Base-by-base conservation (phyloP, 2,113 vertebrate genomes). In the Geococcyx californianus region DNA sequence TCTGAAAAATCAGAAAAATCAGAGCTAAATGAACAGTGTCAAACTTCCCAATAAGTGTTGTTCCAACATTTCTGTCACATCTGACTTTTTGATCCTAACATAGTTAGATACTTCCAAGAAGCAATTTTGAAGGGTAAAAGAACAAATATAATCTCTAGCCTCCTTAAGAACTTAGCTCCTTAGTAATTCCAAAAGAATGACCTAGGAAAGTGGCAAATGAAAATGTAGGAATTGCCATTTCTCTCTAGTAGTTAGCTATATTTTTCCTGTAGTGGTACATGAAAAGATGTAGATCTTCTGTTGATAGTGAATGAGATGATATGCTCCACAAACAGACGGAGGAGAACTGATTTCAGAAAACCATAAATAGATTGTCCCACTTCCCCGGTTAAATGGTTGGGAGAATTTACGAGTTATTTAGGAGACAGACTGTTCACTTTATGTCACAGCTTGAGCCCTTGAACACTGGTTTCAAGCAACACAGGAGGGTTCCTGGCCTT, bases 301-400 rank as follows among this genome's bases (percentile, higher is more conserved):
- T 90, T 95, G 55, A 63, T 91, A 74, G 83, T 67, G 82, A 91
- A 83, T 80, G 54, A 78, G 42, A 86, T 84, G 7, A 95, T 51
- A 84, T 40, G 52, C 69, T 36, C 62, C 94, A 56, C 10, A 76
- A 73, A 70, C 89, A 93, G 62, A 87, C 34, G 73, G 52, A 56
- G 87, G 92, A 93, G 64, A 62, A 95, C 33, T 94, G 62, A 97
- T 97, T 98, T 97, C 94, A 95, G 90, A 68, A 80, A 95, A 73
- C 89, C 33, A 94, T 97, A 97, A 97, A 89, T 49, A 94, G 59
- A 93, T 96, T 85, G 92, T 90, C 62, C 90, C 52, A 40, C 60
- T 79, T 85, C 2, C 9, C 40, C 40, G 36, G 73, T 95, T 94
- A 97, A 97, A 94, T 63, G 54, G 52, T 66, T 96, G 76, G 29